Percentiles rank a stretch among this genome's conserved stretches.
These are phyloP conservation scores for Silvanus unidentatus DNA, from an alignment of 2,888 invertebrate species.

Conservation along the genomic window DNA sequence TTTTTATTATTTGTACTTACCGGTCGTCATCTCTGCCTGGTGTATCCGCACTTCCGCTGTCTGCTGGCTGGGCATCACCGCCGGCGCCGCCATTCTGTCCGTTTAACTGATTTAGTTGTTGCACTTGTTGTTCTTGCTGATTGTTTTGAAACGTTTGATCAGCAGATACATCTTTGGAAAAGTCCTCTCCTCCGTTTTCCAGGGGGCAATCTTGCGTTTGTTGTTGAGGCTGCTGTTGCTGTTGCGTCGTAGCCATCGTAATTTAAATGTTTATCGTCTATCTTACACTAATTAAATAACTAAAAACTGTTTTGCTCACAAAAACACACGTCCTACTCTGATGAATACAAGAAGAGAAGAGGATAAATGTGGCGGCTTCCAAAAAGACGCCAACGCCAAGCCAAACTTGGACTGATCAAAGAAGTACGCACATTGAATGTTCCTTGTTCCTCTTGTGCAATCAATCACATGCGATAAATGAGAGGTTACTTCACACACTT, in stretches of 20 bases:
- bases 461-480: too few species aligned
- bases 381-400: constrained; percentile 14
- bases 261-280: constrained; percentile 12
- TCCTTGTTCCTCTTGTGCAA: too few species aligned
- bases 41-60: constrained; percentile 69
- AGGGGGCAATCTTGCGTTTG: constrained; percentile 57
- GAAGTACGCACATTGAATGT: too few species aligned
- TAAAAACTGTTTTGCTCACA: constrained; percentile 10
- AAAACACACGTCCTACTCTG: constrained; percentile 37
- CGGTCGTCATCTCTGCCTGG: constrained; percentile 77
- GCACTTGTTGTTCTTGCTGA: constrained; percentile 47
- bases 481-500: too few species aligned
- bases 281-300: constrained; percentile 1
- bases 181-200: constrained; percentile 71
- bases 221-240: too few species aligned
- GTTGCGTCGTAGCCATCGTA: constrained; percentile 48
- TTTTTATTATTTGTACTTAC: constrained; percentile 54
- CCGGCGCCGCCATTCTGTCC: constrained; percentile 48
- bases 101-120: constrained; percentile 22
- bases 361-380: constrained; percentile 12
- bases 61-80: constrained; percentile 59
- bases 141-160: constrained; percentile 49
- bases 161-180: constrained; percentile 64
- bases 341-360: constrained; percentile 38
- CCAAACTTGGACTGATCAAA: neutral